These are phyloP conservation scores for Etheostoma nigrum DNA, from an alignment of 2,797 vertebrate species.

Conservation along the genomic window DNA sequence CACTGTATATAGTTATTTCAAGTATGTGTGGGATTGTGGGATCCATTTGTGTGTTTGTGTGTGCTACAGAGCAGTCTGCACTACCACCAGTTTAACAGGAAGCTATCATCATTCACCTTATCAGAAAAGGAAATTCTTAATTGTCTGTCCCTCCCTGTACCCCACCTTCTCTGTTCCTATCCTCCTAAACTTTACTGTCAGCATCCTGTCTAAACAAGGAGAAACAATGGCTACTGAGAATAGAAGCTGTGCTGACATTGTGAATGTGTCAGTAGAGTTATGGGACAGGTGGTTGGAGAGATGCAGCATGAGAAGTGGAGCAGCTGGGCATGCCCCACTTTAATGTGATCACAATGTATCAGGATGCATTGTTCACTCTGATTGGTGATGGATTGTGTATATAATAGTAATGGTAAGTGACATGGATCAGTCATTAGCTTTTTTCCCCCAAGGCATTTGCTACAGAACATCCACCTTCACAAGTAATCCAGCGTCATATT, in stretches of 20 bases:
- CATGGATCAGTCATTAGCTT: neutral
- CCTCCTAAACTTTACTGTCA: slow-evolving; percentile 56
- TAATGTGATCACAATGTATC: slow-evolving; percentile 63
- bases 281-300: slow-evolving; percentile 60
- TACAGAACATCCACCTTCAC: neutral
- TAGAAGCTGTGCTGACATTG: slow-evolving; percentile 58
- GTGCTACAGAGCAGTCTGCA: slow-evolving; percentile 11
- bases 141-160: neutral
- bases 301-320: slow-evolving; percentile 50
- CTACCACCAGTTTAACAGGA: neutral
- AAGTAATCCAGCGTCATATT: neutral
- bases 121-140: slow-evolving; percentile 51
- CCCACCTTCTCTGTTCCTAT: slow-evolving; percentile 26
- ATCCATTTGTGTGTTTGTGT: neutral
- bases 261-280: slow-evolving; percentile 62
- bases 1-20: no score
- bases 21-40: no score
- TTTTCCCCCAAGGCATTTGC: neutral
- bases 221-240: slow-evolving; percentile 64
- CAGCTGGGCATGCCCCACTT: slow-evolving; percentile 63
- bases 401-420: slow-evolving; percentile 26
- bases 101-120: slow-evolving; percentile 25
- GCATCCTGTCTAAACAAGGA: slow-evolving; percentile 61
- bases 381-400: slow-evolving; percentile 24
- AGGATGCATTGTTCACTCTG: slow-evolving; percentile 14